These are phyloP conservation scores for Ageneiosus marmoratus DNA, from an alignment of 2,113 vertebrate genomes.

Conservation along the genomic window DNA sequence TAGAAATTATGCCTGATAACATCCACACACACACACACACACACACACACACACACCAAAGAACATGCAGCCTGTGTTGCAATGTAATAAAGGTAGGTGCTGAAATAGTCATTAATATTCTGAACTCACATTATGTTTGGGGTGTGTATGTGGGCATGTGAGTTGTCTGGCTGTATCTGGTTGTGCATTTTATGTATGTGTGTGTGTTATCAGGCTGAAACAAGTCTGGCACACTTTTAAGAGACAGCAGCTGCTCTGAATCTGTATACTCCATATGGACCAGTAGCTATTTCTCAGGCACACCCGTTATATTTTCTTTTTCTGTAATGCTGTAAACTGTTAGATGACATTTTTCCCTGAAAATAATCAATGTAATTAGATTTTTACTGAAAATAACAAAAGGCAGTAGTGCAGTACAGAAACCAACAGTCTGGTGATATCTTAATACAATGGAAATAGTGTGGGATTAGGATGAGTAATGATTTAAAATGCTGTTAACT, in stretches of 20 bases:
- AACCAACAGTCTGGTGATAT: neutral
- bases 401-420: neutral
- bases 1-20: neutral
- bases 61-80: neutral
- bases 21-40: constrained; percentile 4
- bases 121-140: constrained; percentile 12
- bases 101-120: constrained; percentile 11
- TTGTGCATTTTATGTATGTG: neutral
- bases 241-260: constrained; percentile 35
- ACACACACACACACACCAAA: neutral
- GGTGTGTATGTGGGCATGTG: neutral
- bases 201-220: neutral
- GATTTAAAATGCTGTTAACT: neutral
- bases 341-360: neutral
- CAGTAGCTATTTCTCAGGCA: neutral
- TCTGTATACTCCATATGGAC: constrained; percentile 44
- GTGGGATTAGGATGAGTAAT: too few species aligned
- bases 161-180: constrained; percentile 7
- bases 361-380: neutral
- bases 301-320: constrained; percentile 12
- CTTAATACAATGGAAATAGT: neutral
- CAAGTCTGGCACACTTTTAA: neutral
- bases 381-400: neutral
- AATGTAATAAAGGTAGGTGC: constrained; percentile 8
- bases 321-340: neutral